Base-by-base conservation (phyloP, 1,140 invertebrate species). In the Pissodes strobi region DNA sequence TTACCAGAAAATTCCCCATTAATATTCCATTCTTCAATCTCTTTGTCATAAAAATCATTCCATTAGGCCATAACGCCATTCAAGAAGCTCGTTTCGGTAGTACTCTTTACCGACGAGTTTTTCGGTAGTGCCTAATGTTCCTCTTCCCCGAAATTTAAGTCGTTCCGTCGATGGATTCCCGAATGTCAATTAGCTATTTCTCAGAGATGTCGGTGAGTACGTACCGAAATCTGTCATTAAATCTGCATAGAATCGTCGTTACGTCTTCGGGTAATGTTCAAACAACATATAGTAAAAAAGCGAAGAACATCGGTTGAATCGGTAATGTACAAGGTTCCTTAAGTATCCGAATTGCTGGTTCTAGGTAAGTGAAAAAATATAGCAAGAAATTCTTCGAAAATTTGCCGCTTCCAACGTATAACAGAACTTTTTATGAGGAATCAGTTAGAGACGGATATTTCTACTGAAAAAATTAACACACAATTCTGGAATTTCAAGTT, bases 101-200 rank as follows among this genome's bases (percentile, higher is more conserved):
- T 53, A 46, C 23, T 22, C 37, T 52, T 27, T 45, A 45, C 22
- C 21, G 60, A 46, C 60, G 18, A 62, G 37, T 62, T 62, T 62
- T 62, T 62, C 60, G 60, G 51, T 21, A 12, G 23, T 62, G 60
- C 37, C 60, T 62, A 62, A 62, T 55, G 60, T 55, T 52, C 17
- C 12, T 38, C 51, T 62, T 62, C 60, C 49, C 60, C 60, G 60
- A 62, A 61, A 51, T 19, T 39, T 13, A 18, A 38, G n/a, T 25
- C 58, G 22, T 51, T 34, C 18, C 15, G 30, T 34, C 37, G 60
- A 55, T 37, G 60, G 27, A 62, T 53, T 62, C 41, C 49, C 60
- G 60, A 62, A 62, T 62, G 49, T 62, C 60, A 62, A 62, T 62
- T 62, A 62, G 53, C 60, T 62, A 62, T 52, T 62, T 62, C 60